Evolutionary conservation across 2,888 invertebrate species (phyloP).

Genomic region (Macaria notata): DNA sequence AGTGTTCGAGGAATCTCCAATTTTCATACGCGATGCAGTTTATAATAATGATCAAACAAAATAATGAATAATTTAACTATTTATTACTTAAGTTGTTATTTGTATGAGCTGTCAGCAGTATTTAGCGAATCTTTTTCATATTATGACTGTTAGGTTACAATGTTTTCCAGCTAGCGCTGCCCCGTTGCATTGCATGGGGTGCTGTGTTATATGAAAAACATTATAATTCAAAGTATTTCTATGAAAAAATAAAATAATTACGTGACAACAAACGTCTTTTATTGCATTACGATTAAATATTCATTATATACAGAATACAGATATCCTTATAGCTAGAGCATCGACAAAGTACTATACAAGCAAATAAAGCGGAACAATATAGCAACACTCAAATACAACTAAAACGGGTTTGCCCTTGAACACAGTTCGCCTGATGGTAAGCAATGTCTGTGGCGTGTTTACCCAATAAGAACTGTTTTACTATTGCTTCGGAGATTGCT

Average conservation of each 20-base stretch:
- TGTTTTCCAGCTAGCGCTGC: too few species aligned
- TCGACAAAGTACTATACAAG: too few species aligned
- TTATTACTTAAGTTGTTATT: conserved; percentile 78
- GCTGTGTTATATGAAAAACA: too few species aligned
- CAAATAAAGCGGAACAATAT: too few species aligned
- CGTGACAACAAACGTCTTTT: conserved; percentile 52
- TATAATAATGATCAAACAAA: conserved; percentile 12
- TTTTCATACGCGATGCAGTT: conserved; percentile 9
- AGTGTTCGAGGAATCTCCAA: conserved; percentile 4
- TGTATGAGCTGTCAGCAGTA: conserved; percentile 66
- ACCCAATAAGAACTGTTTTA: too few species aligned
- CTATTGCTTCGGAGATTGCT: too few species aligned
- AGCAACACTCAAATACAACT: too few species aligned
- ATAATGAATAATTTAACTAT: conserved; percentile 42
- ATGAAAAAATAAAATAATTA: conserved; percentile 75
- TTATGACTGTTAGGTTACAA: conserved; percentile 73
- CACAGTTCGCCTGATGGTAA: too few species aligned
- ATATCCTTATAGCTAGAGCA: too few species aligned
- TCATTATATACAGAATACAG: neutral
- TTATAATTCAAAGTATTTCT: conserved; percentile 76
- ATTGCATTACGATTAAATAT: conserved; percentile 1
- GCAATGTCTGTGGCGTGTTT: too few species aligned
- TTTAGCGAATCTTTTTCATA: conserved; percentile 74
- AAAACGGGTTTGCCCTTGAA: too few species aligned
- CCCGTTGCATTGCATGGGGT: too few species aligned